A percentile compares a stretch with the other conserved stretches of the same genome.
Evolutionary conservation across 1,140 invertebrate species (phyloP).

Genomic region (Grapholita molesta): DNA sequence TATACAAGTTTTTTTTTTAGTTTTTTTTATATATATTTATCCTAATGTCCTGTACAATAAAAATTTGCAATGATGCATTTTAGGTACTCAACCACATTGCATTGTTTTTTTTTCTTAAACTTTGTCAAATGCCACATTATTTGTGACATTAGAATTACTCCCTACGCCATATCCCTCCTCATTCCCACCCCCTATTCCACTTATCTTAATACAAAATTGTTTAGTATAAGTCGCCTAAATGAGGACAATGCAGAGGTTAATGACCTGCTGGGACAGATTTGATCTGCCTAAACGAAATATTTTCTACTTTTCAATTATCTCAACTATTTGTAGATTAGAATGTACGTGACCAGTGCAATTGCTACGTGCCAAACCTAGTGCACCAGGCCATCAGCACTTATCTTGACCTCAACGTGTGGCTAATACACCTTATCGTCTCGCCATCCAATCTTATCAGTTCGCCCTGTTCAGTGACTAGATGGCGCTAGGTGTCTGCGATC

Average conservation of each 20-base stretch:
- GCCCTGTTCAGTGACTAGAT: neutral
- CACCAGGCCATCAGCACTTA: neutral
- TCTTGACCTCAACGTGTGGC: constrained; percentile 6
- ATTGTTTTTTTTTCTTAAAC: no score
- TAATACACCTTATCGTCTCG: neutral
- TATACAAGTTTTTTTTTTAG: constrained; percentile 5
- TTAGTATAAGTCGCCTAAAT: no score
- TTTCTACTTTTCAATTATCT: no score
- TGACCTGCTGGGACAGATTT: neutral
- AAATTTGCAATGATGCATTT: no score
- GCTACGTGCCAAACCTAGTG: neutral
- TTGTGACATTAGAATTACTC: no score
- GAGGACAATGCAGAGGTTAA: no score
- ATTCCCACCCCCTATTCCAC: no score
- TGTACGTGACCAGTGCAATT: neutral
- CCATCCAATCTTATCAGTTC: constrained; percentile 14
- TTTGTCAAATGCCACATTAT: no score
- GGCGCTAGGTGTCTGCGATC: neutral
- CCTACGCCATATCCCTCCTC: no score
- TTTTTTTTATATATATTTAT: neutral
- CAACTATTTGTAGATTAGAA: neutral
- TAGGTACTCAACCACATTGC: no score
- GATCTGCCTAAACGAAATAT: neutral
- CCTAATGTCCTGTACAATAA: neutral
- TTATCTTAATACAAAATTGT: no score